Conservation (phyloP, 2,888 invertebrate genomes). For the Brassicogethes aeneus region DNA sequence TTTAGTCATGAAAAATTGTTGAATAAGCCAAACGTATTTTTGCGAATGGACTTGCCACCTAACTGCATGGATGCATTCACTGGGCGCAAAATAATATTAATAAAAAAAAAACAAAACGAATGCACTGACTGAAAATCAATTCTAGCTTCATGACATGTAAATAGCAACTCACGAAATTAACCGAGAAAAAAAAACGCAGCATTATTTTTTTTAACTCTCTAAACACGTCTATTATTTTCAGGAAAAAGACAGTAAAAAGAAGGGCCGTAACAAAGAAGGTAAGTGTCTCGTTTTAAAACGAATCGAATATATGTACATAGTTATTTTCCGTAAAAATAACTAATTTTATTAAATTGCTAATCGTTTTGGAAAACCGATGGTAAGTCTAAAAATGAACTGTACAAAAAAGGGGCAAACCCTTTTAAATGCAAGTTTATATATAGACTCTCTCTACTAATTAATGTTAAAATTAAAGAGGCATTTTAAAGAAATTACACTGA, state of each 20-base stretch:
- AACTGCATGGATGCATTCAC: no score
- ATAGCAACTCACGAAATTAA: slow-evolving; percentile 14
- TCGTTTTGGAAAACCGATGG: slow-evolving; percentile 31
- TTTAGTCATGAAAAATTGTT: no score
- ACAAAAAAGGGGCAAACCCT: slow-evolving; percentile 2
- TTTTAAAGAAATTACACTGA: no score
- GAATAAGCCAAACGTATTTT: no score
- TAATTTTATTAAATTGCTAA: slow-evolving; percentile 29
- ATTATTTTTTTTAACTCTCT: neutral
- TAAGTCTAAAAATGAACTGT: slow-evolving; percentile 25
- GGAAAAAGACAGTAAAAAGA: slow-evolving; percentile 81
- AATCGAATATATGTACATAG: slow-evolving; percentile 2
- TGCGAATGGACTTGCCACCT: no score
- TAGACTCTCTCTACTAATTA: no score
- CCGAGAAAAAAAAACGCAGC: neutral
- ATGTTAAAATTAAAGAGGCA: no score
- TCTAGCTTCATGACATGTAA: slow-evolving; percentile 14
- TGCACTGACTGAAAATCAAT: neutral
- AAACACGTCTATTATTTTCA: slow-evolving; percentile 41
- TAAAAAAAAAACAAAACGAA: neutral
- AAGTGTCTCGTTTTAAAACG: slow-evolving; percentile 34
- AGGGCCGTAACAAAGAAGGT: slow-evolving; percentile 88
- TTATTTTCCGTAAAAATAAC: slow-evolving; percentile 24
- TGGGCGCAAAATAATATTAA: slow-evolving; percentile 3
- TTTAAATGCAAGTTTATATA: no score